Evolutionary conservation across 2,888 invertebrate species (phyloP).

Genomic region (Axea sp.): DNA sequence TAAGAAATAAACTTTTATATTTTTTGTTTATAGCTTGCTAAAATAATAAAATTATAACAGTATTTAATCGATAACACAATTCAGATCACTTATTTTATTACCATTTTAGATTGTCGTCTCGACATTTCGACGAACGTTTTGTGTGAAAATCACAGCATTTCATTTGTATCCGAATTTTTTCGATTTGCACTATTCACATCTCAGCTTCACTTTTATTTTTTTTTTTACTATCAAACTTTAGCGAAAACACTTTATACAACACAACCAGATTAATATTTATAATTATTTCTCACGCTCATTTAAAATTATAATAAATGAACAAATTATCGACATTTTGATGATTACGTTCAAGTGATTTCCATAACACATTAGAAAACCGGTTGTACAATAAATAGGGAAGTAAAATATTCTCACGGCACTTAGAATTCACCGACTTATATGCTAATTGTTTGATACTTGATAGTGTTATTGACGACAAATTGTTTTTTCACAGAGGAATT

Average conservation of each 20-base stretch:
- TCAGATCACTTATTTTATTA: too few relatives aligned
- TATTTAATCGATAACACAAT: too few relatives aligned
- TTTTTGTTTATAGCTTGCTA: too few relatives aligned
- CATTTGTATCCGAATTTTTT: too few relatives aligned
- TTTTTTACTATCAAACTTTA: too few relatives aligned
- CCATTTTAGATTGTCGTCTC: constrained; percentile 22
- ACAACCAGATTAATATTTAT: too few relatives aligned
- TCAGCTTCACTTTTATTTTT: background rate
- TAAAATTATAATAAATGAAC: background rate
- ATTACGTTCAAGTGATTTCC: constrained; percentile 13
- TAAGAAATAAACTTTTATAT: too few relatives aligned
- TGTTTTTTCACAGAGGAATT: too few relatives aligned
- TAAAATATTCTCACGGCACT: constrained; percentile 49
- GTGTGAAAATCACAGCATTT: too few relatives aligned
- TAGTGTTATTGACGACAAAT: constrained; percentile 1
- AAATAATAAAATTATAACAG: too few relatives aligned
- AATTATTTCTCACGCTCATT: constrained; percentile 11
- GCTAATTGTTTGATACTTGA: constrained; percentile 14
- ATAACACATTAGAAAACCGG: constrained; percentile 38
- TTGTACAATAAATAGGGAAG: constrained; percentile 40
- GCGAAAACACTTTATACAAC: too few relatives aligned
- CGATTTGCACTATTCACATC: background rate
- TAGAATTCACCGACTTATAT: constrained; percentile 14
- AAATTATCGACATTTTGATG: constrained; percentile 14
- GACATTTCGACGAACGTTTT: constrained; percentile 2